A percentile compares a stretch with the other conserved stretches of the same genome.
Conservation (phyloP, 1,140 invertebrate genomes). For the Drosophila bipectinata region DNA sequence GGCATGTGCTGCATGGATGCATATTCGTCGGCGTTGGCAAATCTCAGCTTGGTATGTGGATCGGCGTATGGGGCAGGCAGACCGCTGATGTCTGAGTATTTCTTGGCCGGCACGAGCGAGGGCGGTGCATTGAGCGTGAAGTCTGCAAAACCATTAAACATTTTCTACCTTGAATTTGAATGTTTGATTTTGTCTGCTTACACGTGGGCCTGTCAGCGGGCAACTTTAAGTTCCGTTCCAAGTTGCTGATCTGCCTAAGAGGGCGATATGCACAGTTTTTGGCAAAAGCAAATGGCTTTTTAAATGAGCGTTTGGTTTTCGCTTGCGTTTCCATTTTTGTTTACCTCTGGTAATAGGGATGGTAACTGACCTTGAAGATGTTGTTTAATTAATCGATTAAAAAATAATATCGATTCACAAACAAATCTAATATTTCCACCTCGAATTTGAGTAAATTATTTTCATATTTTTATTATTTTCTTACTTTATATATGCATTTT, state of each 20-base stretch:
- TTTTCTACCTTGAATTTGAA: background rate
- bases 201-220: conserved; percentile 50
- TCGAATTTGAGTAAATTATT: background rate
- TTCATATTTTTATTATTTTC: background rate
- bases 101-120: conserved; percentile 95
- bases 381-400: background rate
- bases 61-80: conserved; percentile 94
- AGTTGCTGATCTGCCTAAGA: conserved; percentile 63
- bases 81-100: conserved; percentile 97
- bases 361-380: background rate
- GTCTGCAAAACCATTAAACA: conserved; percentile 84
- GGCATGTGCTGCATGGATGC: conserved; percentile 92
- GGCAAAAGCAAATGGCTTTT: conserved; percentile 53
- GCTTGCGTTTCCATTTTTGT: conserved; percentile 46
- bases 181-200: conserved; percentile 14
- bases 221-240: conserved; percentile 58
- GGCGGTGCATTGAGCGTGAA: conserved; percentile 95
- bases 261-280: conserved; percentile 66
- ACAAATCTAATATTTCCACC: no score
- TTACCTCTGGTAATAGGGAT: conserved; percentile 12
- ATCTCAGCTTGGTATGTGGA: conserved; percentile 94
- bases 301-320: conserved; percentile 55
- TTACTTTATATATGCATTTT: no score
- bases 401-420: no score
- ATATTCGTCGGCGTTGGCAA: conserved; percentile 94